Percentiles rank a stretch among this genome's conserved stretches.
Conservation (phyloP, 2,113 vertebrate species). For the Oreochromis aureus region DNA sequence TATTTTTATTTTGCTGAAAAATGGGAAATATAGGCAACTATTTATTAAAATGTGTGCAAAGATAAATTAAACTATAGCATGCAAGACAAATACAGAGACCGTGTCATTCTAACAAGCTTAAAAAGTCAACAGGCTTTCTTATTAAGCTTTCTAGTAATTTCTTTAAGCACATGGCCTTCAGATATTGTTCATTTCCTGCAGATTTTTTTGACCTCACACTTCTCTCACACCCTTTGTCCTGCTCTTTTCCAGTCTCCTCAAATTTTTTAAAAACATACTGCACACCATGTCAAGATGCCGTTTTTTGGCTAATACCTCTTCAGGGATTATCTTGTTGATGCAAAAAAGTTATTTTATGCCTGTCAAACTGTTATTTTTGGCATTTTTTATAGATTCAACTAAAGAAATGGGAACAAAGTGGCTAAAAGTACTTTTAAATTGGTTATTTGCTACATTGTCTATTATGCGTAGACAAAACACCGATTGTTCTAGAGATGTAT, state of each 20-base stretch:
- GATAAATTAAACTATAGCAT: background rate
- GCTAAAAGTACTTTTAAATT: background rate
- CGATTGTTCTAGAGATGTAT: background rate
- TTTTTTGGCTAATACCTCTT: background rate
- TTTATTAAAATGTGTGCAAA: background rate
- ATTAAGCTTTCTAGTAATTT: background rate
- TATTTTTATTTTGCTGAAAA: background rate
- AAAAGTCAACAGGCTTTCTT: background rate
- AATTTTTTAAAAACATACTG: background rate
- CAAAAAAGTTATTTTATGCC: background rate
- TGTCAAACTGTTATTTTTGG: background rate
- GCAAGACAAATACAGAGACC: background rate
- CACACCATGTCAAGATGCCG: background rate
- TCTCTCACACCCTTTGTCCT: background rate
- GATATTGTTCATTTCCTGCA: background rate
- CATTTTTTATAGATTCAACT: background rate
- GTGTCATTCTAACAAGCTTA: background rate
- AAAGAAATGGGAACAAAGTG: background rate
- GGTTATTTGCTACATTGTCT: background rate
- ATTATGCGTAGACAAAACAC: background rate
- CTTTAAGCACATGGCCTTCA: background rate
- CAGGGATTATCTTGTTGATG: background rate
- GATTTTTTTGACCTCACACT: background rate
- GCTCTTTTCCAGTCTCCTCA: background rate
- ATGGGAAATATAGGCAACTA: background rate